A percentile compares a stretch with the other conserved stretches of the same genome.
These are phyloP conservation scores for Drosophila pseudoobscura DNA, from an alignment of 1,140 invertebrate genomes.

Conservation along the genomic window DNA sequence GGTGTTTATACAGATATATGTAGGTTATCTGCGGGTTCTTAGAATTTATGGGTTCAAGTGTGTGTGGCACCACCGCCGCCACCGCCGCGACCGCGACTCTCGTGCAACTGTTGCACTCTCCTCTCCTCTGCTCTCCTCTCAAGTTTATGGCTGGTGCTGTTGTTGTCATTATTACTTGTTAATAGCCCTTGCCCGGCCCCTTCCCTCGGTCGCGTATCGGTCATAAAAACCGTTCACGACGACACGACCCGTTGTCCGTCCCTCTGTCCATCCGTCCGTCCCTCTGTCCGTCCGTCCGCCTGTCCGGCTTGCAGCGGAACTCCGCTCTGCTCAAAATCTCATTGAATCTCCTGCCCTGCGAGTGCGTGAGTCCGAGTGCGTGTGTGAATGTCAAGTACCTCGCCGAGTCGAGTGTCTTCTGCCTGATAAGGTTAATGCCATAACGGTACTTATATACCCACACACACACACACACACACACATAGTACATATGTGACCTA, in stretches of 20 bases:
- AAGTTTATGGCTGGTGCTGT: slow-evolving; percentile 57
- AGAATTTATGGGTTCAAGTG: slow-evolving; percentile 80
- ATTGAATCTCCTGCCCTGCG: not conserved
- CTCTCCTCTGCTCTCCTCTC: not conserved
- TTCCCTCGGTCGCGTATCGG: slow-evolving; percentile 44
- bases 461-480: not conserved
- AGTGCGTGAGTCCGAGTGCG: slow-evolving; percentile 14
- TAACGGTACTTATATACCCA: slow-evolving; percentile 40
- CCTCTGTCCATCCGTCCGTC: not conserved
- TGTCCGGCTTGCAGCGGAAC: not conserved
- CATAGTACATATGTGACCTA: slow-evolving; percentile 11
- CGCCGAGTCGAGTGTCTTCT: slow-evolving; percentile 9
- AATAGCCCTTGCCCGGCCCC: slow-evolving; percentile 54
- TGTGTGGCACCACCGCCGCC: slow-evolving; percentile 55
- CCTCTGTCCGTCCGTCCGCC: slow-evolving; percentile 1
- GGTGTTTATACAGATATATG: slow-evolving; percentile 42
- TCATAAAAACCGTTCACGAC: slow-evolving; percentile 63
- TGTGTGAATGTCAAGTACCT: slow-evolving; percentile 77
- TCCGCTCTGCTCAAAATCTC: not conserved
- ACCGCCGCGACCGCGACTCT: slow-evolving; percentile 65
- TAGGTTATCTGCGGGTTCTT: slow-evolving; percentile 77
- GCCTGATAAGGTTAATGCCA: slow-evolving; percentile 74
- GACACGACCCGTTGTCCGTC: not conserved
- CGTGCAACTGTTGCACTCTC: slow-evolving; percentile 66
- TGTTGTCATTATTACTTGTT: slow-evolving; percentile 75